These are phyloP conservation scores for Linnaemya tessellans DNA, from an alignment of 2,888 invertebrate genomes.

Conservation along the genomic window DNA sequence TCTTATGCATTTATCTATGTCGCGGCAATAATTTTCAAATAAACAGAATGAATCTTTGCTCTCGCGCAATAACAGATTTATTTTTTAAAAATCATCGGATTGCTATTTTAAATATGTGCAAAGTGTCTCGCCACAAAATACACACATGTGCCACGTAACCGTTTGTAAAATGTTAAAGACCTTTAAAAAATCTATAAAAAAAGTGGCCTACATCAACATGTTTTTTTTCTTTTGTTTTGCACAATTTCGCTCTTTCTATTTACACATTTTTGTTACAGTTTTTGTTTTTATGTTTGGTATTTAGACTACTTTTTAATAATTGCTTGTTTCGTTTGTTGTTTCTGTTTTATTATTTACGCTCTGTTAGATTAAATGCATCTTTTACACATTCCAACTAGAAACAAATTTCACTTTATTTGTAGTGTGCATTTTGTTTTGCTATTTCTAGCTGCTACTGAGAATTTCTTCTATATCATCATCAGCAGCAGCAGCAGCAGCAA, in stretches of 20 bases:
- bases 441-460: constrained; percentile 5
- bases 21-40: no score
- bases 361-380: constrained; percentile 63
- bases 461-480: constrained; percentile 24
- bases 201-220: constrained; percentile 36
- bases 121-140: background rate
- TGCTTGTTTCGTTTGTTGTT: constrained; percentile 45
- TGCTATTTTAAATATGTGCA: background rate
- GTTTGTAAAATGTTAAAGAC: constrained; percentile 57
- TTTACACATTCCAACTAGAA: constrained; percentile 45
- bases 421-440: constrained; percentile 11
- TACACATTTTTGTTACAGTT: constrained; percentile 33
- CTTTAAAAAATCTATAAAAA: constrained; percentile 40
- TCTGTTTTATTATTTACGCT: constrained; percentile 56
- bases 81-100: background rate
- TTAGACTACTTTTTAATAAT: constrained; percentile 60
- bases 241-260: constrained; percentile 30
- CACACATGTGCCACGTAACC: background rate
- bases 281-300: constrained; percentile 54
- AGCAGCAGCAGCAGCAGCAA: constrained; percentile 11
- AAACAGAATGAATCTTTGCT: no score
- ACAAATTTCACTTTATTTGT: constrained; percentile 69
- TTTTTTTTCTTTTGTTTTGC: constrained; percentile 1
- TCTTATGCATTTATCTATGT: no score
- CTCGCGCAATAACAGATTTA: no score